Conservation (phyloP, 2,888 invertebrate genomes). For the Mythimna pallens region DNA sequence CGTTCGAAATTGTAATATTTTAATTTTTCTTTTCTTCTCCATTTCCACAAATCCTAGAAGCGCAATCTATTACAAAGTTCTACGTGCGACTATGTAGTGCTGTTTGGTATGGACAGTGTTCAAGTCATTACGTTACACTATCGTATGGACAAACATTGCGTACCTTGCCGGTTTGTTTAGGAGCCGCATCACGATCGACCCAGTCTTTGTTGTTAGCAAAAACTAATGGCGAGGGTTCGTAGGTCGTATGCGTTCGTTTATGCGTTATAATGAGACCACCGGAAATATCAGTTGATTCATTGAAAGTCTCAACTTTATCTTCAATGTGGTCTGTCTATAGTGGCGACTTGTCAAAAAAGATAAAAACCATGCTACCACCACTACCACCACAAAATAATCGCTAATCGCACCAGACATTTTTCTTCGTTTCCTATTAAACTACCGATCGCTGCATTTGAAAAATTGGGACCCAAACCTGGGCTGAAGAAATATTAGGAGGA, state of each 20-base stretch:
- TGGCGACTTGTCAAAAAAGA: too few species aligned
- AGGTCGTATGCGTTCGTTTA: conserved; percentile 32
- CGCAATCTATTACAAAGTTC: conserved; percentile 35
- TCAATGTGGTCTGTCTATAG: background rate
- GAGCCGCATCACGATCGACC: conserved; percentile 60
- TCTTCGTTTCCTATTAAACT: too few species aligned
- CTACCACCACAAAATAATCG: too few species aligned
- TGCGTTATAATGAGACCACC: conserved; percentile 37
- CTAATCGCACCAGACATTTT: too few species aligned
- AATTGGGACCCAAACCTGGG: too few species aligned
- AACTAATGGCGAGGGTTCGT: conserved; percentile 45
- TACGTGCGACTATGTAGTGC: conserved; percentile 41
- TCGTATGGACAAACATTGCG: conserved; percentile 26
- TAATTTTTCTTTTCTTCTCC: background rate
- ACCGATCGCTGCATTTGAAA: too few species aligned
- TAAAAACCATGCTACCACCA: too few species aligned
- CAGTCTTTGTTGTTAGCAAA: conserved; percentile 45
- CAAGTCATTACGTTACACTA: conserved; percentile 41
- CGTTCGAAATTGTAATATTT: too few species aligned
- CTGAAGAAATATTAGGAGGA: too few species aligned
- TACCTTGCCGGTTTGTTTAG: conserved; percentile 45
- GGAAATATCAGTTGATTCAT: background rate
- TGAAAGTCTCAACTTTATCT: background rate
- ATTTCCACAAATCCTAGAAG: conserved; percentile 10
- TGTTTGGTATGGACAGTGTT: conserved; percentile 44